Percentiles rank a stretch among this genome's conserved stretches.
These are phyloP conservation scores for Knipowitschia caucasica DNA, from an alignment of 2,797 vertebrate species.

Conservation along the genomic window DNA sequence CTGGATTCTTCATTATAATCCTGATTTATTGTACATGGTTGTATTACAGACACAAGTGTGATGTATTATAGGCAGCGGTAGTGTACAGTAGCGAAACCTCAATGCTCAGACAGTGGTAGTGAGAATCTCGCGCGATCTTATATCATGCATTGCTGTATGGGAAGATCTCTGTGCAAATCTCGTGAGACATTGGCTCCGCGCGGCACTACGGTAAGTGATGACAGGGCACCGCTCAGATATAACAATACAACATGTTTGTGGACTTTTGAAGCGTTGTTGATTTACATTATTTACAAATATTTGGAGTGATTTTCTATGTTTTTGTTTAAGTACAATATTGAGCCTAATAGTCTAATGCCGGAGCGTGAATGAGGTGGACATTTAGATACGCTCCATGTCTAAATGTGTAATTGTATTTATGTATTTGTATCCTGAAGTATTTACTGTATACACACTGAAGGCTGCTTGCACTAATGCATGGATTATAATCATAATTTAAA, in stretches of 20 bases:
- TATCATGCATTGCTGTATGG: constrained; percentile 1
- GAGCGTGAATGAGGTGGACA: constrained; percentile 35
- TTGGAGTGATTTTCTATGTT: no score
- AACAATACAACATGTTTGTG: background rate
- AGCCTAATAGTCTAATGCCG: constrained; percentile 29
- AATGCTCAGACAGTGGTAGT: background rate
- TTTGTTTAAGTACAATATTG: background rate
- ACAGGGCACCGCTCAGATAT: constrained; percentile 10
- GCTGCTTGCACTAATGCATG: no score
- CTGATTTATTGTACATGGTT: no score
- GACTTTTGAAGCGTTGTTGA: background rate
- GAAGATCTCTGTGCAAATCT: constrained; percentile 24
- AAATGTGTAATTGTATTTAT: no score
- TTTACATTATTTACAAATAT: background rate
- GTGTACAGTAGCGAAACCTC: background rate
- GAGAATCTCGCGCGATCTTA: constrained; percentile 55
- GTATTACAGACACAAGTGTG: no score
- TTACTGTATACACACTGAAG: no score
- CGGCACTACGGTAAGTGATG: constrained; percentile 52
- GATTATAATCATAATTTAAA: no score
- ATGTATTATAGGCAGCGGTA: no score
- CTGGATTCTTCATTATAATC: no score
- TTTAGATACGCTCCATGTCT: no score
- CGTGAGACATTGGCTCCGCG: constrained; percentile 48
- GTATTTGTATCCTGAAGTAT: no score